A percentile compares a stretch with the other conserved stretches of the same genome.
These are phyloP conservation scores for Cepaea hortensis DNA, from an alignment of 2,888 invertebrate genomes.

Conservation along the genomic window DNA sequence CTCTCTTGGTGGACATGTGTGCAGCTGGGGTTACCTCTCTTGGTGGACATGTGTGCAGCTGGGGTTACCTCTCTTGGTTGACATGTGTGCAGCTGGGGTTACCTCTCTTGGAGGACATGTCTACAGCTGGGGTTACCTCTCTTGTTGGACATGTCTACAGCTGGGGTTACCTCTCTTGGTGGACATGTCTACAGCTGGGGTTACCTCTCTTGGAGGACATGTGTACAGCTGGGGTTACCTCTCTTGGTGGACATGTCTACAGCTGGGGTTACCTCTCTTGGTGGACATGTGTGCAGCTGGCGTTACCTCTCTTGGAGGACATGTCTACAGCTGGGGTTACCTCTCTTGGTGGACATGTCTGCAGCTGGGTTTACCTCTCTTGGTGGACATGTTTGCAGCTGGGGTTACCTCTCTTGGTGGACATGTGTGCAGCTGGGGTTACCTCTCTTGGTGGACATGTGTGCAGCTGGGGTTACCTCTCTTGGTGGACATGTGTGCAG, in stretches of 20 bases:
- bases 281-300: slow-evolving; percentile 69
- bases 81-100: slow-evolving; percentile 67
- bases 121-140: slow-evolving; percentile 64
- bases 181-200: slow-evolving; percentile 67
- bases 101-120: slow-evolving; percentile 71
- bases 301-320: slow-evolving; percentile 72
- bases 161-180: slow-evolving; percentile 70
- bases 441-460: slow-evolving; percentile 71
- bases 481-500: slow-evolving; percentile 70
- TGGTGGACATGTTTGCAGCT: slow-evolving; percentile 70
- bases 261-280: slow-evolving; percentile 67
- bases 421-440: slow-evolving; percentile 67
- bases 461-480: slow-evolving; percentile 65
- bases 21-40: slow-evolving; percentile 64
- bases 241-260: slow-evolving; percentile 70
- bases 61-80: slow-evolving; percentile 70
- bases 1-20: slow-evolving; percentile 71
- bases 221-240: slow-evolving; percentile 65
- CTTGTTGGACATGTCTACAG: slow-evolving; percentile 69
- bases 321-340: slow-evolving; percentile 64
- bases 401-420: slow-evolving; percentile 71
- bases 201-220: slow-evolving; percentile 71
- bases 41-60: slow-evolving; percentile 70
- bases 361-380: slow-evolving; percentile 64
- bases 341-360: slow-evolving; percentile 70